phyloP scores from a whole-genome alignment of 2,113 vertebrate species.

The Oreochromis aureus region DNA sequence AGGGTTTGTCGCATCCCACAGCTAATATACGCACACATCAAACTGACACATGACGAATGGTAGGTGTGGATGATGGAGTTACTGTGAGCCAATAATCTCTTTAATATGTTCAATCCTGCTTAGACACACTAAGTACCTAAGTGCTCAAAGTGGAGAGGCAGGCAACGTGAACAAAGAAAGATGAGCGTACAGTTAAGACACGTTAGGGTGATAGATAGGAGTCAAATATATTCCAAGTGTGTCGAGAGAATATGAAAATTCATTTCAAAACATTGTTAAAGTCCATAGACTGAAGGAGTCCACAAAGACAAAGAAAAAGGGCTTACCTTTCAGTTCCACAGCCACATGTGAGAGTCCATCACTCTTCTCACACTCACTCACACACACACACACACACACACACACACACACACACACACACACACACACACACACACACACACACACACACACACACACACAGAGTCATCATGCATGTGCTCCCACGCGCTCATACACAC shows the following conservation, averaged over 20 bases:
- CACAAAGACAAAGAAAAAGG: constrained; percentile 27
- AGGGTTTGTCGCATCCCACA: constrained; percentile 8
- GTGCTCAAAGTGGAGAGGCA: constrained; percentile 12
- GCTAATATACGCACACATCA: constrained; percentile 13
- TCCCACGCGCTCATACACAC: constrained; percentile 24
- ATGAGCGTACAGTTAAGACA: not conserved
- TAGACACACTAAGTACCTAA: constrained; percentile 1
- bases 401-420: not conserved
- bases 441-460: not conserved
- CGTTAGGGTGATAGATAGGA: not conserved
- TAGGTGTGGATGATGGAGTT: constrained; percentile 46
- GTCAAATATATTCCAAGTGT: not conserved
- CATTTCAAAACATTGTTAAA: not conserved
- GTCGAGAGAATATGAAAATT: not conserved
- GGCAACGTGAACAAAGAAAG: constrained; percentile 32
- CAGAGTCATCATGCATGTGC: constrained; percentile 15
- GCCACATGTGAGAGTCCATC: constrained; percentile 32
- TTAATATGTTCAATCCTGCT: constrained; percentile 30
- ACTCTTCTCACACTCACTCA: not conserved
- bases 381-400: not conserved
- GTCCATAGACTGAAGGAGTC: not conserved
- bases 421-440: not conserved
- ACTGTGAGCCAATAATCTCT: constrained; percentile 32
- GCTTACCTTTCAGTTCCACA: constrained; percentile 63
- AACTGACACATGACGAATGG: constrained; percentile 29